These are phyloP conservation scores for Villa cingulata DNA, from an alignment of 2,888 invertebrate species.

Conservation along the genomic window DNA sequence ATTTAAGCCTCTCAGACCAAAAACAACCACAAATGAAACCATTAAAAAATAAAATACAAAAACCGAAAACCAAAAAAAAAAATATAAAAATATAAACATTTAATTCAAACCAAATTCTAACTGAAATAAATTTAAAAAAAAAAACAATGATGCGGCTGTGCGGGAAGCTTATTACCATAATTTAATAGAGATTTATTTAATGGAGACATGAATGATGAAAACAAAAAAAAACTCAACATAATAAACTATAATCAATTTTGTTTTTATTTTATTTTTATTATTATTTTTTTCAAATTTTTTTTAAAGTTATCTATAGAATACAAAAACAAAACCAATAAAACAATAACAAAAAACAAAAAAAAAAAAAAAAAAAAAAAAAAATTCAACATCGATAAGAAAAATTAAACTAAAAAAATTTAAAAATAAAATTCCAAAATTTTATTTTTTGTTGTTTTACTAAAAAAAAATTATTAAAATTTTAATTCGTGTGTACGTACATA, in stretches of 20 bases:
- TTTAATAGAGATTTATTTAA: neutral
- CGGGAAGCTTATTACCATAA: slow-evolving; percentile 9
- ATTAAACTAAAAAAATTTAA: neutral
- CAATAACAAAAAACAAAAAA: too few species aligned
- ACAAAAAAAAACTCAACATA: too few species aligned
- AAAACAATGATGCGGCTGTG: slow-evolving; percentile 14
- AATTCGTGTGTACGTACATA: too few species aligned
- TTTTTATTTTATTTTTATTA: slow-evolving; percentile 7
- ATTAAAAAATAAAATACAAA: too few species aligned
- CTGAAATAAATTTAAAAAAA: too few species aligned
- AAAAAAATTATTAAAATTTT: neutral
- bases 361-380: too few species aligned
- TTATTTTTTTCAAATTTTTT: slow-evolving; percentile 6
- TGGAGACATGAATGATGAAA: neutral
- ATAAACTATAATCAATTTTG: too few species aligned
- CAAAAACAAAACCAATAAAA: slow-evolving; percentile 3
- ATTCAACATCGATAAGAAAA: neutral
- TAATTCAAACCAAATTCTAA: slow-evolving; percentile 15
- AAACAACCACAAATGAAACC: too few species aligned
- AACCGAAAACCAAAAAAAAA: too few species aligned
- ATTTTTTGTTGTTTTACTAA: neutral
- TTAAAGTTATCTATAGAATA: slow-evolving; percentile 5
- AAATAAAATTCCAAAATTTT: neutral
- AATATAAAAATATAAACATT: slow-evolving; percentile 4
- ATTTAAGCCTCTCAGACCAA: too few species aligned